These are phyloP conservation scores for Drosophila virilis DNA, from an alignment of 1,140 invertebrate genomes.

Conservation along the genomic window DNA sequence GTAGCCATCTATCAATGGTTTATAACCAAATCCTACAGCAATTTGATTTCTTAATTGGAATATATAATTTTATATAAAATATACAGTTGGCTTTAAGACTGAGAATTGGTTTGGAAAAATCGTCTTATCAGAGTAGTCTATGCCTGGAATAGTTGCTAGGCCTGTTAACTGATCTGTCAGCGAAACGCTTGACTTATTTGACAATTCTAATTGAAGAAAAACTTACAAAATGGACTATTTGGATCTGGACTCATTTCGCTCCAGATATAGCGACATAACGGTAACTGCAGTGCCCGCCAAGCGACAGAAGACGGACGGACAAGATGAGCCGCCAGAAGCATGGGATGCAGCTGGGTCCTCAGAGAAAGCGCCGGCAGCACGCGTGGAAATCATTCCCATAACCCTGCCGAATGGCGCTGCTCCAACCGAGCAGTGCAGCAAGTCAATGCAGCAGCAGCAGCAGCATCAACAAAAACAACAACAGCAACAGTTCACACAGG, in stretches of 20 bases:
- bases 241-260: slow-evolving; percentile 67
- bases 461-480: slow-evolving; percentile 30
- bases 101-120: too few relatives aligned
- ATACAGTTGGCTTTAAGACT: too few relatives aligned
- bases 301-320: background rate
- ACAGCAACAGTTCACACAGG: slow-evolving; percentile 5
- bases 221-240: slow-evolving; percentile 48
- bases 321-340: background rate
- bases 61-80: too few relatives aligned
- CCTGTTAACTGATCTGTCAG: background rate
- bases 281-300: slow-evolving; percentile 53
- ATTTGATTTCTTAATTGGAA: too few relatives aligned
- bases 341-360: background rate
- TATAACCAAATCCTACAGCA: too few relatives aligned
- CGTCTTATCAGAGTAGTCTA: too few relatives aligned
- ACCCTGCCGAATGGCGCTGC: background rate
- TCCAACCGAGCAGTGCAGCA: background rate
- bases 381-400: slow-evolving; percentile 55
- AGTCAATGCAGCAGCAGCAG: slow-evolving; percentile 7
- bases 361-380: background rate
- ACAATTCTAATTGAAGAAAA: background rate
- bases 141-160: too few relatives aligned
- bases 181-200: background rate
- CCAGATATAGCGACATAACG: slow-evolving; percentile 67
- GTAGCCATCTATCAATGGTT: too few relatives aligned